phyloP scores from a whole-genome alignment of 2,888 invertebrate species.

The Drosophila meridionalis region DNA sequence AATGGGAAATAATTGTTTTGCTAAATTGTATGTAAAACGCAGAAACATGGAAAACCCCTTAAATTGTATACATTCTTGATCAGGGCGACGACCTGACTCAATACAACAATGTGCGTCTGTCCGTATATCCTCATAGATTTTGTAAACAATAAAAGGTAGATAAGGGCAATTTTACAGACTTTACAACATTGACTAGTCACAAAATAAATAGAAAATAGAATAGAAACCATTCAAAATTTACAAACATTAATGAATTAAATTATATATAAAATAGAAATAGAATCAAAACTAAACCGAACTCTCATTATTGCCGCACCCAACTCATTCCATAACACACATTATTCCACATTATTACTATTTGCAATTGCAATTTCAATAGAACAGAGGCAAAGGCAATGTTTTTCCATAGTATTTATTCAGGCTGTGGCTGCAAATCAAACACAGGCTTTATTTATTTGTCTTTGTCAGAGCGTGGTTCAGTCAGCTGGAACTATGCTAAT shows the following conservation, averaged over 20 bases:
- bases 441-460: constrained; percentile 13
- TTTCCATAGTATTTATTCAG: background rate
- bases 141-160: no score
- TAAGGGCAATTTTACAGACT: no score
- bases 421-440: constrained; percentile 3
- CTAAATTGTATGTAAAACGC: no score
- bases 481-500: constrained; percentile 63
- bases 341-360: background rate
- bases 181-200: no score
- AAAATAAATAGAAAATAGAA: no score
- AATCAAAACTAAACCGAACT: background rate
- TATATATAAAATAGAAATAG: background rate
- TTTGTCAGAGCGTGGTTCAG: constrained; percentile 1
- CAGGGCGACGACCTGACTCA: no score
- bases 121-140: no score
- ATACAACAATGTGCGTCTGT: no score
- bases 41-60: no score
- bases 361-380: background rate
- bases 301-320: background rate
- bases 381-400: background rate
- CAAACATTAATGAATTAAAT: background rate
- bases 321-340: background rate
- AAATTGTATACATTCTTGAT: no score
- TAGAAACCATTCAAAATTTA: background rate
- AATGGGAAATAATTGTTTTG: no score